A percentile compares a stretch with the other conserved stretches of the same genome.
phyloP scores from a whole-genome alignment of 2,888 invertebrate genomes.

The Leucophora obtusa region DNA sequence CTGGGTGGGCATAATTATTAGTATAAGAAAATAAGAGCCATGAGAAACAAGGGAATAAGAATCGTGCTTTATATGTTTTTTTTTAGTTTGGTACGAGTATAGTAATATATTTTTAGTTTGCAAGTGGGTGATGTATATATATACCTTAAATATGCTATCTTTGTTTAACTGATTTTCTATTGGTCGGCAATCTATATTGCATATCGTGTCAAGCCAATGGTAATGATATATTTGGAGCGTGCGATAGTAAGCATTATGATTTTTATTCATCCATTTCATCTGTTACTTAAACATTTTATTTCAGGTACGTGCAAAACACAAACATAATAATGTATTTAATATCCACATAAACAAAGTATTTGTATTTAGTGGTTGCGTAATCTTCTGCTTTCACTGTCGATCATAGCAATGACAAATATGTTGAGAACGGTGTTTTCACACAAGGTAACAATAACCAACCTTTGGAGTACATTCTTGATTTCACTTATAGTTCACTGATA shows the following conservation, averaged over 20 bases:
- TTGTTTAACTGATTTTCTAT: not conserved
- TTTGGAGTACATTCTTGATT: too few relatives aligned
- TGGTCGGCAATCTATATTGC: not conserved
- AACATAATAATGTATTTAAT: not conserved
- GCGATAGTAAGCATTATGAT: not conserved
- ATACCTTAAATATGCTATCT: not conserved
- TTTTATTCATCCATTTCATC: not conserved
- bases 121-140: not conserved
- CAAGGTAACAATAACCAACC: slow-evolving; percentile 67
- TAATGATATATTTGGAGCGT: not conserved
- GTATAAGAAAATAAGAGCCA: slow-evolving; percentile 8
- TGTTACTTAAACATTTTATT: too few relatives aligned
- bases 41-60: too few relatives aligned
- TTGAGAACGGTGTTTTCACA: slow-evolving; percentile 72
- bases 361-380: slow-evolving; percentile 65
- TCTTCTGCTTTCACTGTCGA: slow-evolving; percentile 68
- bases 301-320: too few relatives aligned
- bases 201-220: not conserved
- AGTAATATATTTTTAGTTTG: not conserved
- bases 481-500: too few relatives aligned
- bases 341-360: slow-evolving; percentile 55
- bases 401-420: slow-evolving; percentile 68
- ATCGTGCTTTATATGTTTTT: not conserved
- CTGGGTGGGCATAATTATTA: not conserved
- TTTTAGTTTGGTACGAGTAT: not conserved